Evolutionary conservation across 2,113 vertebrate genomes (phyloP).

Genomic region (Toxotes chatareus): DNA sequence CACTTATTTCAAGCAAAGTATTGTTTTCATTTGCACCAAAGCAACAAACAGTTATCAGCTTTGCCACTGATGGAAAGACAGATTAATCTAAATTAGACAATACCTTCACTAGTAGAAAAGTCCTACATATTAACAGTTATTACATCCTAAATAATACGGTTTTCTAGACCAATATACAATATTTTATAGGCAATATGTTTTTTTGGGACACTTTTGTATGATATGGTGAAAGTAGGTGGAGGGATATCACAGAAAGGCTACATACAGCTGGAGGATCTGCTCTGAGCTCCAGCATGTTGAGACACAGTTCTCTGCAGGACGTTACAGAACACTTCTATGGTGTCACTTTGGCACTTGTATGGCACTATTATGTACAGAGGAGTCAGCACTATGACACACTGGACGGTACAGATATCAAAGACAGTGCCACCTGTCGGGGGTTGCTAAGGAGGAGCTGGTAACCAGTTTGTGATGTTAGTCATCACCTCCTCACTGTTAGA

Average conservation of each 20-base stretch:
- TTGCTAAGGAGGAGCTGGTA: constrained; percentile 33
- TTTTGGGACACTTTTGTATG: constrained; percentile 73
- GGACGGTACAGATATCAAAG: constrained; percentile 54
- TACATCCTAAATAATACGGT: constrained; percentile 77
- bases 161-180: constrained; percentile 78
- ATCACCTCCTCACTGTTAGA: constrained; percentile 19
- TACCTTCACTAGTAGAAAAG: constrained; percentile 74
- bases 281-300: constrained; percentile 71
- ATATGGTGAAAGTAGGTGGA: constrained; percentile 68
- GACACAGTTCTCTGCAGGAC: constrained; percentile 66
- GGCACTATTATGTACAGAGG: constrained; percentile 80
- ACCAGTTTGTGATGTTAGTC: constrained; percentile 32
- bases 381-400: constrained; percentile 70
- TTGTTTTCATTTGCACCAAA: constrained; percentile 67
- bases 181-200: constrained; percentile 79
- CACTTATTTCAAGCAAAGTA: constrained; percentile 60
- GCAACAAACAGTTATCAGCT: constrained; percentile 67
- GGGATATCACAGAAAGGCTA: constrained; percentile 79
- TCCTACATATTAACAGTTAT: constrained; percentile 77
- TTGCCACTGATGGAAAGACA: constrained; percentile 65
- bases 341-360: constrained; percentile 83
- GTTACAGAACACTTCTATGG: constrained; percentile 76
- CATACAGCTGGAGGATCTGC: constrained; percentile 73
- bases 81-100: constrained; percentile 70
- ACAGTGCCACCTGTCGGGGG: constrained; percentile 45